These are phyloP conservation scores for Tretioscincus oriximinensis DNA, from an alignment of 2,113 vertebrate species.

Conservation along the genomic window DNA sequence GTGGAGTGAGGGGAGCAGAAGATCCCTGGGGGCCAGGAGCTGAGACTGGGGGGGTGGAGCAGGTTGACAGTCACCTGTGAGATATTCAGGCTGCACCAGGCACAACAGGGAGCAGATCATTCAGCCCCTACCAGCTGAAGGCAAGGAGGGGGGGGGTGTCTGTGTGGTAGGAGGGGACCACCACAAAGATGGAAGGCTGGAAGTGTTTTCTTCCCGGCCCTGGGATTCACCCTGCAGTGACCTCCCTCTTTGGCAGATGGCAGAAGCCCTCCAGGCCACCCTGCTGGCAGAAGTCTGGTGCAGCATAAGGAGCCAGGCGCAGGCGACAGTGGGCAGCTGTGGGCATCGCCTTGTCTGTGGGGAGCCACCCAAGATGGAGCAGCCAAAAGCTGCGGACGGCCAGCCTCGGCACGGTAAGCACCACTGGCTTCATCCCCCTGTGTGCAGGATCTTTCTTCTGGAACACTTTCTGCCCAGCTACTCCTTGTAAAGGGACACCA, in stretches of 20 bases:
- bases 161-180: no score
- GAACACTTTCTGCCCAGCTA: no score
- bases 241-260: constrained; percentile 62
- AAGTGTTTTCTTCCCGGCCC: not conserved
- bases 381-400: constrained; percentile 11
- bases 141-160: no score
- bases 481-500: constrained; percentile 78
- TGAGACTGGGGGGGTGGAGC: no score
- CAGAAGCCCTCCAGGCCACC: constrained; percentile 75
- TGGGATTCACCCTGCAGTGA: constrained; percentile 4
- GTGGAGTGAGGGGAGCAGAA: not conserved
- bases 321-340: constrained; percentile 8
- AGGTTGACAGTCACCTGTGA: no score
- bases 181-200: not conserved
- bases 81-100: no score
- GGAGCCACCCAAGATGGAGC: constrained; percentile 13
- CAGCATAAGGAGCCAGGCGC: constrained; percentile 51
- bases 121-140: no score
- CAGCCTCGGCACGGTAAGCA: constrained; percentile 39
- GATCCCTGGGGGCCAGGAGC: no score
- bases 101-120: no score
- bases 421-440: no score
- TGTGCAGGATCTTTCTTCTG: no score
- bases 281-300: constrained; percentile 76
- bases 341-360: constrained; percentile 36